A percentile compares a stretch with the other conserved stretches of the same genome.
phyloP scores from a whole-genome alignment of 2,797 vertebrate species.

The Gephyroberyx darwinii region DNA sequence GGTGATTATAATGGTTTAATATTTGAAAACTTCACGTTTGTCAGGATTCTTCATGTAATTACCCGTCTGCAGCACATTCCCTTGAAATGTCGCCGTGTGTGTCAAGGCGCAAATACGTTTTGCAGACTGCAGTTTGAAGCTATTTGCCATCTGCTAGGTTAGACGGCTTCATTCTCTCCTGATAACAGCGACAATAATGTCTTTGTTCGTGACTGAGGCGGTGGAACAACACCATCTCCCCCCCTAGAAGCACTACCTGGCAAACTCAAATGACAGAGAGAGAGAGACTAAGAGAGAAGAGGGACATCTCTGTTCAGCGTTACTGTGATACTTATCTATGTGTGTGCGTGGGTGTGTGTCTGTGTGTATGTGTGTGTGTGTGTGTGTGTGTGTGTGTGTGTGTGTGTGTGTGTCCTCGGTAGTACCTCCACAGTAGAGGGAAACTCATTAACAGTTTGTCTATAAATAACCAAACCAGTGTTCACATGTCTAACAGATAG shows the following conservation, averaged over 20 bases:
- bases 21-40: too few relatives aligned
- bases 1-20: too few relatives aligned
- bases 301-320: slow-evolving; percentile 6
- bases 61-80: not conserved
- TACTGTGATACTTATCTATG: slow-evolving; percentile 4
- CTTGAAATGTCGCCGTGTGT: not conserved
- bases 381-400: slow-evolving; percentile 2
- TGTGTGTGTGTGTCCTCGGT: not conserved
- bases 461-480: slow-evolving; percentile 25
- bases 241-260: slow-evolving; percentile 29
- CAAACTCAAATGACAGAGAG: slow-evolving; percentile 18
- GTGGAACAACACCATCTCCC: slow-evolving; percentile 16
- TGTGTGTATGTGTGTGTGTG: not conserved
- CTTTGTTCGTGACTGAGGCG: slow-evolving; percentile 41
- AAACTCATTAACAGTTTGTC: slow-evolving; percentile 18
- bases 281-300: not conserved
- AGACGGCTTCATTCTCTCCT: not conserved
- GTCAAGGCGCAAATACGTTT: not conserved
- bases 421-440: not conserved
- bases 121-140: not conserved
- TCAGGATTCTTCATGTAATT: not conserved
- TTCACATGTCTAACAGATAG: slow-evolving; percentile 2
- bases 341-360: not conserved
- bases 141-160: not conserved
- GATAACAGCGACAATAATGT: slow-evolving; percentile 41